Percentiles rank a stretch among this genome's conserved stretches.
Conservation (phyloP, 2,113 vertebrate species). For the Myotis davidii region DNA sequence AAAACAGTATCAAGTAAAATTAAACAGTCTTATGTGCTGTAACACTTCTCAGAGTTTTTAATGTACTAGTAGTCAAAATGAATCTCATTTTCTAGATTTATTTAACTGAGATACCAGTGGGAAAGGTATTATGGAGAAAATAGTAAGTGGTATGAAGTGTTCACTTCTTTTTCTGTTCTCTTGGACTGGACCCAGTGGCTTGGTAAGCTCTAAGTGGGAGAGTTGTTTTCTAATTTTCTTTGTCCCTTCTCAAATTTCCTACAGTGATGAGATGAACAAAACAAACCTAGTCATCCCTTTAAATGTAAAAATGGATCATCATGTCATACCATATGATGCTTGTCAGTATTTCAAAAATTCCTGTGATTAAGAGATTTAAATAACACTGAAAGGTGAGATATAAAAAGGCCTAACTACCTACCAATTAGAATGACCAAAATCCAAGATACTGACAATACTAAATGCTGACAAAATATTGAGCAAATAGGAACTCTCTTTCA, state of each 20-base stretch:
- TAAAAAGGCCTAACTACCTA: neutral
- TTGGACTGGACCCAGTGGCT: neutral
- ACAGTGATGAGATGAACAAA: neutral
- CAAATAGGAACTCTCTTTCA: neutral
- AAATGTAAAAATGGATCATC: neutral
- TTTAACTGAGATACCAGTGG: neutral
- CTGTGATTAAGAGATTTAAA: neutral
- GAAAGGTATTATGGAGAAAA: neutral
- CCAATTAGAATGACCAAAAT: neutral
- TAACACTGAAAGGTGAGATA: neutral
- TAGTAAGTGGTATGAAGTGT: neutral
- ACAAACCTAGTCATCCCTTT: neutral
- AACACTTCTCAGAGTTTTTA: neutral
- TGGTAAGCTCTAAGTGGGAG: neutral
- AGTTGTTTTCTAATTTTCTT: neutral
- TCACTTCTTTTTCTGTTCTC: neutral
- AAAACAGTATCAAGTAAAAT: slow-evolving; percentile 37
- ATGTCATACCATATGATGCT: neutral
- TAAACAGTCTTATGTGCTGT: neutral
- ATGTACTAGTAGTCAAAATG: neutral
- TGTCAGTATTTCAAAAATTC: neutral
- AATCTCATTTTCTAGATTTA: neutral
- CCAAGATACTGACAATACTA: neutral
- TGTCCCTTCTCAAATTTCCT: neutral
- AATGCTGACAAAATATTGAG: neutral